Evolutionary conservation across 2,113 vertebrate genomes (phyloP), one percentile per base, ranked within the genome.

Genomic region (Calypte anna): DNA sequence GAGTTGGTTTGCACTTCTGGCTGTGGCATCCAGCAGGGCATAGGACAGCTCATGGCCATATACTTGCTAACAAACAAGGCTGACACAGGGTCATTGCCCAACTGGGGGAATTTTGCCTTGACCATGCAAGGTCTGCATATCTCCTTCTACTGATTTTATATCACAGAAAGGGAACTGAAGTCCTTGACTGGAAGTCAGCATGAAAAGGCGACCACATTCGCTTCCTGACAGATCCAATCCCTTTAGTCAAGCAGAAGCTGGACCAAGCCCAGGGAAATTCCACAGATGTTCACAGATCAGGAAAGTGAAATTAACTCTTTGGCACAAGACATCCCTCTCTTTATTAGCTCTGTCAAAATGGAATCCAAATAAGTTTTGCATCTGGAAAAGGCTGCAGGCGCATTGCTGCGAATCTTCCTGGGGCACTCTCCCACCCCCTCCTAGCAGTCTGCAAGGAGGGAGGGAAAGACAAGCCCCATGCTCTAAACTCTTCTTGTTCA

Each of bases 321-420:
- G 57, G 50, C 76, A 90, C 21, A 24, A 75, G 38, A 16, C 46
- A 84, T 21, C 55, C 43, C 61, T 92, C 53, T 77, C 12, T 40
- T 88, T 68, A 53, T 80, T 72, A 50, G 20, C 46, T 85, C 70
- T 61, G 57, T 55, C 81, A 94, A 79, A 93, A 69, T 19, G 10
- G n/a, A 86, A 79, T 57, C 69, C 10, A 48, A 94, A 69, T 59
- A 85, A 89, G 36, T 83, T 91, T 94, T 69, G 51, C 83, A 92
- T 76, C 93, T 87, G 91, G 91, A 74, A 92, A 80, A 93, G 74
- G 36, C 73, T 81, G 53, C 58, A 86, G 72, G 76, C 61, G 50
- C 31, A 82, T 5, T 0, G 3, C 38, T 93, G 57, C 0, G 1
- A 86, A 72, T 64, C 40, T 20, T 96, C 38, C 80, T 82, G 5